These are phyloP conservation scores for Salvelinus fontinalis DNA, from an alignment of 2,113 vertebrate genomes.

Conservation along the genomic window DNA sequence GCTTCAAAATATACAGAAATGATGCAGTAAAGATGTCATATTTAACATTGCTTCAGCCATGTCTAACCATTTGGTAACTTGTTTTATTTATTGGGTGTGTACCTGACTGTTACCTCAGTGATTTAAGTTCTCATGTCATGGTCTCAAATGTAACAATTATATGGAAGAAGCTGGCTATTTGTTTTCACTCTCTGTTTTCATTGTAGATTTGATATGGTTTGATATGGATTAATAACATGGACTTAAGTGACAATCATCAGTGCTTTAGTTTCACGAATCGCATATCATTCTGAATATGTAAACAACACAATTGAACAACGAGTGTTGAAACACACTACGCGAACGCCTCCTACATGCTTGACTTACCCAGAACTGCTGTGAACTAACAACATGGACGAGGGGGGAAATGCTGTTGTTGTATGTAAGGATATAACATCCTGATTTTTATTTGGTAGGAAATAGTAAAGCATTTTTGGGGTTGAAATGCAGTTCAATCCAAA, in stretches of 20 bases:
- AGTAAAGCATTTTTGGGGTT: background rate
- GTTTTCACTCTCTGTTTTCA: background rate
- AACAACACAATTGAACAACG: background rate
- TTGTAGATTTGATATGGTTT: background rate
- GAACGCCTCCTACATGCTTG: background rate
- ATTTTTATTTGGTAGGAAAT: background rate
- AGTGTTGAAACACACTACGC: too few relatives aligned
- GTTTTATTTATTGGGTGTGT: too few relatives aligned
- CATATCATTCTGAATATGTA: background rate
- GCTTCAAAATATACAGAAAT: constrained; percentile 9
- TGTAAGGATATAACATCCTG: background rate
- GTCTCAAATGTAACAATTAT: too few relatives aligned
- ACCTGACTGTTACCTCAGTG: too few relatives aligned
- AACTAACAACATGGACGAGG: background rate
- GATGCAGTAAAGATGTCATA: background rate
- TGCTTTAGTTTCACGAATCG: background rate
- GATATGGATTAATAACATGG: constrained; percentile 1
- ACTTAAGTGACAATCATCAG: background rate
- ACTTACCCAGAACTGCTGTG: background rate
- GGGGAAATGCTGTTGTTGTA: background rate
- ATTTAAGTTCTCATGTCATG: too few relatives aligned
- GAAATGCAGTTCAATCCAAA: background rate
- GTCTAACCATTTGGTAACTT: too few relatives aligned
- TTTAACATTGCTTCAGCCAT: too few relatives aligned
- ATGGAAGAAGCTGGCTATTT: too few relatives aligned